Evolutionary conservation across 1,140 invertebrate genomes (phyloP), one percentile per base, ranked within the genome.

Genomic region (Drosophila tropicalis): DNA sequence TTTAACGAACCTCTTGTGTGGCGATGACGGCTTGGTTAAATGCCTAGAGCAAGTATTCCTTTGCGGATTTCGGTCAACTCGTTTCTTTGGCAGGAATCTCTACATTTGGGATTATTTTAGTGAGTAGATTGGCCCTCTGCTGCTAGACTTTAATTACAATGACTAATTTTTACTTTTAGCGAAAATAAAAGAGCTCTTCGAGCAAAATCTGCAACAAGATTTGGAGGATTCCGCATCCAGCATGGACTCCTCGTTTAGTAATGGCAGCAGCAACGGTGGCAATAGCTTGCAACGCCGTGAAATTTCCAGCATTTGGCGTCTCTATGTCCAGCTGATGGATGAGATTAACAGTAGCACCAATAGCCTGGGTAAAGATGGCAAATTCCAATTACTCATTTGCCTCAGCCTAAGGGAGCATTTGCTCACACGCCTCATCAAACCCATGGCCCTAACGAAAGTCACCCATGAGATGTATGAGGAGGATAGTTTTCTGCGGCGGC

Each of bases 71-170:
- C 97, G 97, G 89, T 98, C 98, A 19, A 95, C 96, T 25, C 94
- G 98, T 55, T 94, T 99, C 72, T 99, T 99, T 92, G 96, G 97
- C 19, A 95, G 96, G 76, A 98, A 99, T 93, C 95, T 99, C 62
- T 99, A 98, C 90, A 96, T 99, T 39, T 99, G 99, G 99, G 98
- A 99, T 93, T 99, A 97, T 93, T 96, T 99, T 90, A 95, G 98
- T 98, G 90, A 95, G 98, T 98, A 93, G 94, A 94, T 93, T 25
- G 54, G 9, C 3, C 2, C 5, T 5, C 19, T 7, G 1, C 9
- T 51, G 0, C 51, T 9, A 34, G 15, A 17, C 15, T 15, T 13
- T 40, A 40, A 22, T 22, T 1, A 25, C 4, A 19, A 0, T 13
- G 36, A 13, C 2, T 2, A 1, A 17, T 7, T 19, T 6, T 12